Evolutionary conservation across 2,113 vertebrate species (phyloP).

Genomic region (Redunca redunca): DNA sequence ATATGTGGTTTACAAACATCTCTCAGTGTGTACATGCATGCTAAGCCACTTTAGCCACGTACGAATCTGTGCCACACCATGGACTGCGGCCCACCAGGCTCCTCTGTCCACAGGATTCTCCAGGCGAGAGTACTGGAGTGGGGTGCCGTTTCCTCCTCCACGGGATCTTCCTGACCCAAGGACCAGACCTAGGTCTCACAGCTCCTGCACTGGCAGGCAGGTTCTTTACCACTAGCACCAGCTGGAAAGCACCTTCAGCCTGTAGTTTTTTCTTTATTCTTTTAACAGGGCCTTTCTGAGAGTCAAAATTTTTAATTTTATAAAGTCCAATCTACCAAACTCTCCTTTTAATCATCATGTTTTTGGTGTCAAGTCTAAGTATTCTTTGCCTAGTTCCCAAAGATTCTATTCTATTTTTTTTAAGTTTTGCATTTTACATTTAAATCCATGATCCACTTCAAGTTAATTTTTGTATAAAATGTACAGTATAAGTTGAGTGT

Average conservation of each 20-base stretch:
- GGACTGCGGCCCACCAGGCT: background rate
- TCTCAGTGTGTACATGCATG: background rate
- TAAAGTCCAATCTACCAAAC: background rate
- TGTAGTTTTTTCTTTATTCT: background rate
- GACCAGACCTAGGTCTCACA: background rate
- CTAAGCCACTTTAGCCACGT: background rate
- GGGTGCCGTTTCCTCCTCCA: background rate
- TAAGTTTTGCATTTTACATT: background rate
- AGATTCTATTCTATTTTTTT: background rate
- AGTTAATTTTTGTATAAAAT: background rate
- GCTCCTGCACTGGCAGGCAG: rapidly evolving
- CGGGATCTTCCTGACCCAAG: background rate
- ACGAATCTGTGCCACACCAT: rapidly evolving
- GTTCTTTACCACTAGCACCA: background rate
- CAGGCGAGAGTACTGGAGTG: background rate
- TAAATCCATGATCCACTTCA: background rate
- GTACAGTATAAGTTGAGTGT: background rate
- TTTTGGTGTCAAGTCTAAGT: background rate
- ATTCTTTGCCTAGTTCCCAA: background rate
- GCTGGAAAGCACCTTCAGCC: background rate
- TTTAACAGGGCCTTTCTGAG: background rate
- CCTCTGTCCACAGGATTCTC: background rate
- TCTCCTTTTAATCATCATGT: background rate
- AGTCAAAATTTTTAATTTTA: background rate
- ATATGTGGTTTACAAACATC: background rate